These are phyloP conservation scores for Adelosebastes latens DNA, from an alignment of 2,797 vertebrate species.

Conservation along the genomic window DNA sequence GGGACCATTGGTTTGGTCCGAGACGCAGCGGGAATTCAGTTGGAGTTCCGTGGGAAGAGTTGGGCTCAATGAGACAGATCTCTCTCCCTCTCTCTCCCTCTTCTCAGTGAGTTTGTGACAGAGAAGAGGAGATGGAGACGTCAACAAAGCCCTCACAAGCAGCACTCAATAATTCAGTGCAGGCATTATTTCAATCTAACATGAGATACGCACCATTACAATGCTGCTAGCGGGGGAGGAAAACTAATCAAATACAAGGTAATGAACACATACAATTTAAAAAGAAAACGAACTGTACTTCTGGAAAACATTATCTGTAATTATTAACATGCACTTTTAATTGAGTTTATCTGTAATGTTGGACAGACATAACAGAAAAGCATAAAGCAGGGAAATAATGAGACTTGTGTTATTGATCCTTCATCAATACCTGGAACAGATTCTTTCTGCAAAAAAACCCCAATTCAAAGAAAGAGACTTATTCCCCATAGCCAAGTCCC, in stretches of 20 bases:
- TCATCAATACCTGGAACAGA: conserved; percentile 32
- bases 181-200: conserved; percentile 23
- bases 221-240: conserved; percentile 1
- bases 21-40: conserved; percentile 67
- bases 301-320: conserved; percentile 32
- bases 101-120: conserved; percentile 45
- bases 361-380: conserved; percentile 3
- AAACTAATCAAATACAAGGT: conserved; percentile 13
- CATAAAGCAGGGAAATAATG: neutral
- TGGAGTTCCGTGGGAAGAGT: conserved; percentile 71
- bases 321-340: conserved; percentile 28
- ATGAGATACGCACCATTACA: conserved; percentile 25
- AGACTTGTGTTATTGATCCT: conserved; percentile 18
- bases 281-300: neutral
- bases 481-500: conserved; percentile 23
- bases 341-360: conserved; percentile 7
- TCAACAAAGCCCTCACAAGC: conserved; percentile 38
- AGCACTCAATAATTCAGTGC: conserved; percentile 27
- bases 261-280: conserved; percentile 3
- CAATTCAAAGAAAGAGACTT: conserved; percentile 55
- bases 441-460: conserved; percentile 47
- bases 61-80: conserved; percentile 61
- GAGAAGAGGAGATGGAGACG: conserved; percentile 44
- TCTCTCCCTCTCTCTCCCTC: conserved; percentile 28
- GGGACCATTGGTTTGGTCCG: conserved; percentile 68